phyloP scores from a whole-genome alignment of 2,888 invertebrate species.

The Drosophila dives region DNA sequence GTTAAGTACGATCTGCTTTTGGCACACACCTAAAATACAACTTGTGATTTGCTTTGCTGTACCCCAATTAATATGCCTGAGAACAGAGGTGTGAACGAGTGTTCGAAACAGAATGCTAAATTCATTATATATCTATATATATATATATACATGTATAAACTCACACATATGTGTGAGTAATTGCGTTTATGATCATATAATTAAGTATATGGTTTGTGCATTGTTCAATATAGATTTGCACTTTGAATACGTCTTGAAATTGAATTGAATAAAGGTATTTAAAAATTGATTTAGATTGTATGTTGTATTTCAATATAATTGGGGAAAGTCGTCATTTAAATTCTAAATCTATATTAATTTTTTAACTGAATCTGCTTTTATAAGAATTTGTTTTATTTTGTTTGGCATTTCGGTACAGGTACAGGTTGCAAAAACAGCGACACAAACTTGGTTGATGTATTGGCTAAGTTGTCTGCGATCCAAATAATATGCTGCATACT shows the following conservation, averaged over 20 bases:
- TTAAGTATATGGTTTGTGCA: conserved; percentile 65
- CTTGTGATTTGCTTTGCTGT: conserved; percentile 75
- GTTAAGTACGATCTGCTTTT: conserved; percentile 52
- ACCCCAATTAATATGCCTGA: conserved; percentile 29
- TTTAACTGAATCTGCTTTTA: background rate
- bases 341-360: background rate
- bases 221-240: conserved; percentile 60
- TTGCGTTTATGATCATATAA: conserved; percentile 57
- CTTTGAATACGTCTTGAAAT: conserved; percentile 66
- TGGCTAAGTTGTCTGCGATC: background rate
- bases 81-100: conserved; percentile 33
- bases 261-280: conserved; percentile 66
- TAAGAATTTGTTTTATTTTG: too few species aligned
- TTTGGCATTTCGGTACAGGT: too few species aligned
- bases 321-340: too few species aligned
- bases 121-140: conserved; percentile 17
- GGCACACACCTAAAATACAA: conserved; percentile 49
- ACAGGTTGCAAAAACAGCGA: background rate
- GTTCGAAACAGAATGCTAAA: conserved; percentile 35
- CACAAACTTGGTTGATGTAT: background rate
- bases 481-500: background rate
- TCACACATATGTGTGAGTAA: conserved; percentile 28
- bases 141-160: conserved; percentile 13
- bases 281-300: conserved; percentile 24
- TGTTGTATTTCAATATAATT: background rate